Evolutionary conservation across 37 sponge, comb jelly and placozoan species (phyloP).

Genomic region (Geodia barretti): DNA sequence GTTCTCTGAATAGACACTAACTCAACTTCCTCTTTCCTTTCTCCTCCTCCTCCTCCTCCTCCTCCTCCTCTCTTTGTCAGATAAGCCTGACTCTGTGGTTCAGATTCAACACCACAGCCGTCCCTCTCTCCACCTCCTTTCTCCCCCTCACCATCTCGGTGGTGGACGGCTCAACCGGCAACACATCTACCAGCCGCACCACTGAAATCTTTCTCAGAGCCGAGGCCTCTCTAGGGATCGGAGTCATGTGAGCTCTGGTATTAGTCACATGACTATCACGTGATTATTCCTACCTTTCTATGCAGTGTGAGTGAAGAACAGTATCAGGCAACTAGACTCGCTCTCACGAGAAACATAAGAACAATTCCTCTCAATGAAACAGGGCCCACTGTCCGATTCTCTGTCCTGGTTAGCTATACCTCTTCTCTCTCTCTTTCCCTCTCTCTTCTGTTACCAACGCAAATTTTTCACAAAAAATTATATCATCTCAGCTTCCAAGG

Average conservation of each 20-base stretch:
- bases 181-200: not conserved
- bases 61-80: not conserved
- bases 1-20: too few relatives aligned
- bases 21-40: not conserved
- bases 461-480: too few relatives aligned
- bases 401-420: not conserved
- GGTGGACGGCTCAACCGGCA: not conserved
- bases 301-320: not conserved
- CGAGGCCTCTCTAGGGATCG: not conserved
- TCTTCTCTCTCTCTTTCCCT: too few relatives aligned
- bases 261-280: not conserved
- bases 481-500: too few relatives aligned
- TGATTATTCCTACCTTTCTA: too few relatives aligned
- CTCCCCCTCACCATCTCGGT: not conserved
- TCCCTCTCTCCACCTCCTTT: not conserved
- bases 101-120: conserved; percentile 3
- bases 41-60: not conserved
- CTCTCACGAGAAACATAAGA: not conserved
- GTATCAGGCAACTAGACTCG: not conserved
- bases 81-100: not conserved
- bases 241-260: not conserved
- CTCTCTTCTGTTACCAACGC: too few relatives aligned
- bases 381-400: conserved; percentile 12
- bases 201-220: not conserved
- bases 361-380: conserved; percentile 15